Evolutionary conservation across 2,797 vertebrate species (phyloP).

Genomic region (Sebastes cheni): DNA sequence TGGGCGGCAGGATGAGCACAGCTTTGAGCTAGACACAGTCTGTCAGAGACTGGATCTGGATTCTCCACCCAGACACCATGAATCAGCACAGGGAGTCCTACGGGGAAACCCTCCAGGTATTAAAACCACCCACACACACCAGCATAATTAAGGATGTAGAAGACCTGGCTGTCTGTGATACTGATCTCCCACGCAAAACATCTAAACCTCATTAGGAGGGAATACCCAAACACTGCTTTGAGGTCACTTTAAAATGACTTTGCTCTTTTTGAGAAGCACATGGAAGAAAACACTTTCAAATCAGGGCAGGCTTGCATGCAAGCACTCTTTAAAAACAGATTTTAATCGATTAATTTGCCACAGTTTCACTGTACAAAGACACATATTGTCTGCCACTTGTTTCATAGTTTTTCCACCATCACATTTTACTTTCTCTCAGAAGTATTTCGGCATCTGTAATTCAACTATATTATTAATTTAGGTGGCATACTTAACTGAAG

Average conservation of each 20-base stretch:
- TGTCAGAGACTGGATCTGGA: conserved; percentile 72
- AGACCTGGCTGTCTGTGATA: neutral
- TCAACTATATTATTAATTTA: neutral
- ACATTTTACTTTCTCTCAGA: neutral
- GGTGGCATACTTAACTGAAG: neutral
- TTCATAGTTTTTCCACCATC: neutral
- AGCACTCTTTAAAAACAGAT: neutral
- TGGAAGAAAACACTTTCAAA: neutral
- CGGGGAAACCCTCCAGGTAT: conserved; percentile 14
- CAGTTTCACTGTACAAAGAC: neutral
- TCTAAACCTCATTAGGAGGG: neutral
- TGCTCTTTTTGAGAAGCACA: neutral
- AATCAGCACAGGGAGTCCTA: neutral
- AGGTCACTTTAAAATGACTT: neutral
- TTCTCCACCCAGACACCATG: conserved; percentile 46
- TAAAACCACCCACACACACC: neutral
- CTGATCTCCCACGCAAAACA: neutral
- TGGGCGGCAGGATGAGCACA: conserved; percentile 65
- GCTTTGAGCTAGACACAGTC: conserved; percentile 57
- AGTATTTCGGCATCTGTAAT: neutral
- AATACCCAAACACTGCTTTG: neutral
- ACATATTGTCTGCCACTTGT: too few relatives aligned
- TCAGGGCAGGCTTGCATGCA: neutral
- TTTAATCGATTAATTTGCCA: neutral
- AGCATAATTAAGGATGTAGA: neutral